Conservation (phyloP, 2,113 vertebrate genomes). For the Tiliqua scincoides region DNA sequence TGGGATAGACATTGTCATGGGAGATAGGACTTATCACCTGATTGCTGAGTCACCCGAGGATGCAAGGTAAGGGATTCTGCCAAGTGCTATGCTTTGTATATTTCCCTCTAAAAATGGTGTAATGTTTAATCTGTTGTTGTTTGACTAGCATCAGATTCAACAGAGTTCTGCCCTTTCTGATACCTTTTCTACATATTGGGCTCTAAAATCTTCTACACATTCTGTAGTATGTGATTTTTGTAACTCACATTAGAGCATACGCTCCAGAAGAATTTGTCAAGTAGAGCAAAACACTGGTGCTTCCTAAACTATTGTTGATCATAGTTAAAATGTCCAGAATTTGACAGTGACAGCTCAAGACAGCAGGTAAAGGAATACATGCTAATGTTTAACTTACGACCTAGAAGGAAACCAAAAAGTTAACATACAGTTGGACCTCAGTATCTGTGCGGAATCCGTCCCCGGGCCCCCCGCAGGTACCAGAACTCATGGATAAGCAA, state of each 20-base stretch:
- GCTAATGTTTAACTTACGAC: neutral
- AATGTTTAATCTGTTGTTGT: neutral
- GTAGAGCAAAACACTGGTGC: neutral
- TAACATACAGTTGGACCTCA: too few relatives aligned
- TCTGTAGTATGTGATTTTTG: neutral
- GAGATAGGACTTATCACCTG: constrained; percentile 91
- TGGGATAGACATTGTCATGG: constrained; percentile 91
- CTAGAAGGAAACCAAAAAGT: constrained; percentile 32
- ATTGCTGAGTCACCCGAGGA: constrained; percentile 96
- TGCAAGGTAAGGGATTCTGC: constrained; percentile 82
- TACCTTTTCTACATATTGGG: neutral
- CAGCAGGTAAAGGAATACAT: neutral
- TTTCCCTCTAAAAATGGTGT: neutral
- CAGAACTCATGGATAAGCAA: too few relatives aligned
- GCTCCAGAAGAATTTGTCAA: neutral
- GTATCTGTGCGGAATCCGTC: too few relatives aligned
- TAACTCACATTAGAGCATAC: neutral
- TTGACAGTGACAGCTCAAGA: neutral
- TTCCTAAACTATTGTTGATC: neutral
- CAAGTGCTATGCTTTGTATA: neutral
- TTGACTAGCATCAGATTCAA: neutral
- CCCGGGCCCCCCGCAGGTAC: too few relatives aligned
- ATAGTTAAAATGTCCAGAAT: neutral
- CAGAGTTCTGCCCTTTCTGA: neutral
- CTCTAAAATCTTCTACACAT: neutral